phyloP scores from a whole-genome alignment of 2,888 invertebrate genomes.

The Epirrhoe alternata region DNA sequence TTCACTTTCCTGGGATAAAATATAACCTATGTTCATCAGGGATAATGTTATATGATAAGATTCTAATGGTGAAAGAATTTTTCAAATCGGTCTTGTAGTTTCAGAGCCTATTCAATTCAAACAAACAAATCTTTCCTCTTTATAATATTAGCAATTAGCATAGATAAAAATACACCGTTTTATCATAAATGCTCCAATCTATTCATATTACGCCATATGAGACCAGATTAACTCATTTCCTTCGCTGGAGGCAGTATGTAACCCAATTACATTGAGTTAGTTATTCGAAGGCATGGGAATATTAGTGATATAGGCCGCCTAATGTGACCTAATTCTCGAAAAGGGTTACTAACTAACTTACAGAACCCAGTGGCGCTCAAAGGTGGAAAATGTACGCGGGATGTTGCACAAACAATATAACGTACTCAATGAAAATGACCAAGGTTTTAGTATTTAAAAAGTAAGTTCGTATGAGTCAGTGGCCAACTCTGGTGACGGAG shows the following conservation, averaged over 20 bases:
- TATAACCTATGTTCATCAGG: no score
- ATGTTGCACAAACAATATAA: background rate
- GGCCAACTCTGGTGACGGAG: no score
- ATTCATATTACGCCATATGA: background rate
- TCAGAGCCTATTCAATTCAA: no score
- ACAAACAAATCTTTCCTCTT: no score
- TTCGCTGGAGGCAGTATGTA: constrained; percentile 10
- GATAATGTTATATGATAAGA: no score
- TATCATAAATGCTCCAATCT: background rate
- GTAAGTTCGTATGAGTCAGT: no score
- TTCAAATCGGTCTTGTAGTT: no score
- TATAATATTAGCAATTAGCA: no score
- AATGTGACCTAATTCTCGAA: constrained; percentile 20
- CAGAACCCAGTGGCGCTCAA: constrained; percentile 1
- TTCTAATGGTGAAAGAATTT: no score
- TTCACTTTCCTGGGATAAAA: no score
- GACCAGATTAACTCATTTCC: constrained; percentile 19
- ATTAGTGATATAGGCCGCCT: constrained; percentile 14
- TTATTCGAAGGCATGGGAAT: constrained; percentile 21
- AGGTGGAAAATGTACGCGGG: background rate
- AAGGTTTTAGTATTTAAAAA: no score
- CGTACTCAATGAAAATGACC: background rate
- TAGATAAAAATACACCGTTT: no score
- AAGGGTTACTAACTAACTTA: constrained; percentile 9
- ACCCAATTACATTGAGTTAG: constrained; percentile 24